A percentile compares a stretch with the other conserved stretches of the same genome.
These are phyloP conservation scores for Plestiodon gilberti DNA, from an alignment of 2,113 vertebrate species.

Conservation along the genomic window DNA sequence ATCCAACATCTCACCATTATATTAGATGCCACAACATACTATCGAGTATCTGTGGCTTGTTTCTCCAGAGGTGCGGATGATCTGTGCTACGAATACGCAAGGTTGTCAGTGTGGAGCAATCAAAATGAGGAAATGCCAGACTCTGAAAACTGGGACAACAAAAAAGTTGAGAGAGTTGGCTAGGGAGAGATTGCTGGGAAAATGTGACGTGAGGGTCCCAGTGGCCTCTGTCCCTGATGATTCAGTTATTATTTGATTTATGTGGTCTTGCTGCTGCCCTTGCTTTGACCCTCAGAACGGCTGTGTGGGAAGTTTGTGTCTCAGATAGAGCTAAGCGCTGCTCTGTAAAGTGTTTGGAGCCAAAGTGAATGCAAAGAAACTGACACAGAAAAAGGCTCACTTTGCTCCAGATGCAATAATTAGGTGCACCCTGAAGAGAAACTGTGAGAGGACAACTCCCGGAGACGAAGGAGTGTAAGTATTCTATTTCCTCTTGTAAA, in stretches of 20 bases:
- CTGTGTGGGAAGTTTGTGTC: slow-evolving; percentile 80
- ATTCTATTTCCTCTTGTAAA: slow-evolving; percentile 45
- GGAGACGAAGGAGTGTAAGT: slow-evolving; percentile 58
- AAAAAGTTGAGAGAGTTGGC: slow-evolving; percentile 57
- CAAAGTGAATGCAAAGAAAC: slow-evolving; percentile 61
- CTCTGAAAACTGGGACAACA: slow-evolving; percentile 55
- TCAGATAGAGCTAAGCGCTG: slow-evolving; percentile 62
- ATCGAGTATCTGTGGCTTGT: accelerated
- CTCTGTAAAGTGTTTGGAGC: slow-evolving; percentile 79
- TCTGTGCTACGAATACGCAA: slow-evolving; percentile 8
- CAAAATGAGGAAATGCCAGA: slow-evolving; percentile 44
- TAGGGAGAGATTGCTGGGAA: slow-evolving; percentile 66
- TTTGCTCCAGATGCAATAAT: slow-evolving; percentile 56
- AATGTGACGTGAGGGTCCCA: slow-evolving; percentile 70
- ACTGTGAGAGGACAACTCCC: slow-evolving; percentile 31
- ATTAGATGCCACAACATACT: not conserved
- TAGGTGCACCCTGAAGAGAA: slow-evolving; percentile 22
- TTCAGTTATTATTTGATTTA: slow-evolving; percentile 80
- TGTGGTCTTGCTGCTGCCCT: slow-evolving; percentile 75
- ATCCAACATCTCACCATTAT: not conserved
- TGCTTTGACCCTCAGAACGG: slow-evolving; percentile 70
- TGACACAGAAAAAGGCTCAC: slow-evolving; percentile 72
- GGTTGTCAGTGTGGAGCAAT: slow-evolving; percentile 16
- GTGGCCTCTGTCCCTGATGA: slow-evolving; percentile 73
- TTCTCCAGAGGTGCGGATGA: not conserved